phyloP scores from a whole-genome alignment of 2,113 vertebrate genomes.

The Cygnus atratus region DNA sequence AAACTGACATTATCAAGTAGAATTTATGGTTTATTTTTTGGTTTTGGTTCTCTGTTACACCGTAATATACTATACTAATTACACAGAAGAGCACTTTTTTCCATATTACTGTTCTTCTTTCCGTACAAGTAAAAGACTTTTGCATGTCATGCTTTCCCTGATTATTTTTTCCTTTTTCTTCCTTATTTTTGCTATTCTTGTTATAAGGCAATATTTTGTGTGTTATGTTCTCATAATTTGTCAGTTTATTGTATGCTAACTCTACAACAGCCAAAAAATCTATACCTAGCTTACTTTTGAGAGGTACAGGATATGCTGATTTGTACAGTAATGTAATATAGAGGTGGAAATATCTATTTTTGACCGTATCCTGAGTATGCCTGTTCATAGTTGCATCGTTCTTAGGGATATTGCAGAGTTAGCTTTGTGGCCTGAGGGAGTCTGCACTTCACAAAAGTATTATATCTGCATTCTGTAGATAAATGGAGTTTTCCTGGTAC shows the following conservation, averaged over 20 bases:
- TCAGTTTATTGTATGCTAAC: not conserved
- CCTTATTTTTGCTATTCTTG: not conserved
- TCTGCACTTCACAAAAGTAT: not conserved
- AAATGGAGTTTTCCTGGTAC: not conserved
- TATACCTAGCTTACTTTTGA: not conserved
- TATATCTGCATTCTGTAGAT: not conserved
- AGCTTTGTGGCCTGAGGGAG: not conserved
- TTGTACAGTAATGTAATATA: not conserved
- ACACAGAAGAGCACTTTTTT: not conserved
- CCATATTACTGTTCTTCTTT: not conserved
- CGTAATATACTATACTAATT: not conserved
- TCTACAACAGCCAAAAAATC: not conserved
- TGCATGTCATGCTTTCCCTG: not conserved
- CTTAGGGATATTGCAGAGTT: not conserved
- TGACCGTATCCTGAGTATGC: not conserved
- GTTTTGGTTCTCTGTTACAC: not conserved
- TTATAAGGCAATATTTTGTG: not conserved
- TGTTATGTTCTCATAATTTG: not conserved
- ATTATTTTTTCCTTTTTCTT: not conserved
- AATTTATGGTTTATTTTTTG: not conserved
- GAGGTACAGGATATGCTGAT: not conserved
- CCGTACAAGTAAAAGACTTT: not conserved
- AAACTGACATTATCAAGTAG: not conserved
- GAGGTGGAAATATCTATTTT: not conserved
- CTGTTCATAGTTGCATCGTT: not conserved